Base-by-base conservation (phyloP, 2,113 vertebrate genomes). In the Arenaria interpres region DNA sequence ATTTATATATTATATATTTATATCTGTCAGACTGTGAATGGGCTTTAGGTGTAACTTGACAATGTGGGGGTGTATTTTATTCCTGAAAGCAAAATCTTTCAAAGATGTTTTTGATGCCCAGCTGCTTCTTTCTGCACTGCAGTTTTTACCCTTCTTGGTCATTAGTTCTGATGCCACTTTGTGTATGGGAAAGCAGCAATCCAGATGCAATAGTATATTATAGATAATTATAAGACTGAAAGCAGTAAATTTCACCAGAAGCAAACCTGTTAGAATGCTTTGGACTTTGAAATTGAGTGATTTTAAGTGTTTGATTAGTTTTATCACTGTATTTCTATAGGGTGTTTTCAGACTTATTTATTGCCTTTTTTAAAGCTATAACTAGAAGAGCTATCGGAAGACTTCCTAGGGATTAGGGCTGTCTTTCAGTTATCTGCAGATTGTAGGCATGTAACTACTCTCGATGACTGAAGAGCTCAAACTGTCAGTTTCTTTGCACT, bases 81-180 rank as follows among this genome's bases (percentile, higher is more conserved):
- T 81, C 67, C 48, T 91, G 57, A 63, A 86, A 77, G 46, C 3
- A 12, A 89, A 89, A 78, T 28, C 33, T 91, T 85, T 89, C 85
- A 78, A 90, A 93, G 57, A 51, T 90, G 62, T 43, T 71, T 87
- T 85, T 95, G 77, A 64, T 25, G 46, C 72, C 11, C 27, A 87
- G 16, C 51, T 88, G 45, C 79, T 85, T 56, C 57, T 93, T 90
- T 88, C 57, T 93, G 63, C 66, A 78, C 50, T 64, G 80, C 83
- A 93, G 21, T 75, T 90, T 90, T 80, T 93, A 93, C 45, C 45
- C 62, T 88, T 84, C 43, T 84, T 75, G 45, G 51, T 90, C 41
- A 45, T 90, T 76, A 91, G 39, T 88, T 90, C 79, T 81, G 57
- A 95, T 88, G 63, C 21, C 16, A 57, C 76, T 95, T 91, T 88